Evolutionary conservation across 2,113 vertebrate genomes (phyloP), one percentile per base, ranked within the genome.

Genomic region (Psittacus erithacus): DNA sequence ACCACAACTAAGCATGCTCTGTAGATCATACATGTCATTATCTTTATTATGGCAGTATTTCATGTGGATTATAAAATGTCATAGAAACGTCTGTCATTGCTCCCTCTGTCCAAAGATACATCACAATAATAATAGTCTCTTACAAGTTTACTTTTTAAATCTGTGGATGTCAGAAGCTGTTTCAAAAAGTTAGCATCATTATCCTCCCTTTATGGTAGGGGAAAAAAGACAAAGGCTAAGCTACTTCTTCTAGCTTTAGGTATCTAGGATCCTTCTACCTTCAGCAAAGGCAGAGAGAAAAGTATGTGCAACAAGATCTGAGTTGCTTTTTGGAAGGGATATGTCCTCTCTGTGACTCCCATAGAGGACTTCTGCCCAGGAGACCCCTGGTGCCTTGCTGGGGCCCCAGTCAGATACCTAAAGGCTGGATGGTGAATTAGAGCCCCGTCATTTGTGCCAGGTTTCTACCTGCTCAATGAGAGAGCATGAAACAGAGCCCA

Each of bases 91-190:
- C 93, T 13, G 13, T 90, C 93, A 97, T 82, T 64, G 57, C 62
- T 89, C 19, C 44, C 27, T 92, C 88, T 79, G 44, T 76, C 76
- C 57, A 89, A 84, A 96, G 86, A 85, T n/a, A 79, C 50, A 41
- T 82, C 95, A 79, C 77, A 95, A 82, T 75, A 96, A 95, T 95
- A 92, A 96, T 31, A 93, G 86, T 63, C 60, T 88, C 77, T 85
- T 81, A 81, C 10, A 77, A 93, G 46, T 67, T 65, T 49, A 39
- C 43, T 87, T 95, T 95, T 94, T 89, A 91, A 52, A 91, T 87
- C 67, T 82, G 15, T 82, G 70, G 27, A 87, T 95, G 86, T 95
- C 89, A 95, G 65, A 95, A 91, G 81, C 74, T 86, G 70, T 96
- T 95, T 85, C 28, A 82, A 95, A 96, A 93, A 86, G 86, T 85